A percentile compares a stretch with the other conserved stretches of the same genome.
These are phyloP conservation scores for Sericinus montela DNA, from an alignment of 2,888 invertebrate species.

Conservation along the genomic window DNA sequence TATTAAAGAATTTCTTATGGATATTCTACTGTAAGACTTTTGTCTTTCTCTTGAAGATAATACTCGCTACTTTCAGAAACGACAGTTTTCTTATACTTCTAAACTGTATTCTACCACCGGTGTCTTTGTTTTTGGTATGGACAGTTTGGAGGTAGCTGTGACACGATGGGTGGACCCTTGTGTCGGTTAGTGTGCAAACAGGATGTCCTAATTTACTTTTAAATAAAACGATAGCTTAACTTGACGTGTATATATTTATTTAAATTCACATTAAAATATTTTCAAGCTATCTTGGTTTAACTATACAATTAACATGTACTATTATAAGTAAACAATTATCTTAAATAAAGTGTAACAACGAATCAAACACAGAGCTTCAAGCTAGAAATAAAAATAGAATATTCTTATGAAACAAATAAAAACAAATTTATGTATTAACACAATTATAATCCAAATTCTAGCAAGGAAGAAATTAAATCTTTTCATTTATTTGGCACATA, in stretches of 20 bases:
- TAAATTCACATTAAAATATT: slow-evolving; percentile 61
- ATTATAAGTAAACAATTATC: slow-evolving; percentile 42
- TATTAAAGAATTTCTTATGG: too few relatives aligned
- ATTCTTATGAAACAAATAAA: too few relatives aligned
- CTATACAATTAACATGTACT: slow-evolving; percentile 47
- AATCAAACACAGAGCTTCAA: slow-evolving; percentile 36
- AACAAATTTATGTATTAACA: neutral
- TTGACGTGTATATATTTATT: slow-evolving; percentile 54
- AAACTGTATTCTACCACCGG: too few relatives aligned
- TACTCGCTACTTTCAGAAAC: too few relatives aligned
- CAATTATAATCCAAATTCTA: neutral
- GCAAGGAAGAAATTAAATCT: neutral
- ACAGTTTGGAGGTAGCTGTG: too few relatives aligned
- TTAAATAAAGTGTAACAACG: slow-evolving; percentile 33
- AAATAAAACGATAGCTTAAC: slow-evolving; percentile 27
- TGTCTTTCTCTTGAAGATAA: too few relatives aligned
- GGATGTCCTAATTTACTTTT: neutral
- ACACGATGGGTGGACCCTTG: too few relatives aligned
- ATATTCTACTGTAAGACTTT: too few relatives aligned
- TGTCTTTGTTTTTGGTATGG: too few relatives aligned
- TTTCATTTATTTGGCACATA: slow-evolving; percentile 11
- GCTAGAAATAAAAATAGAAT: slow-evolving; percentile 28
- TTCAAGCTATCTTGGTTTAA: slow-evolving; percentile 50
- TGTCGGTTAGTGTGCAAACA: too few relatives aligned
- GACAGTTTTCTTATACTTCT: too few relatives aligned